Conservation (phyloP, 2,888 invertebrate species). For the Eupithecia centaureata region DNA sequence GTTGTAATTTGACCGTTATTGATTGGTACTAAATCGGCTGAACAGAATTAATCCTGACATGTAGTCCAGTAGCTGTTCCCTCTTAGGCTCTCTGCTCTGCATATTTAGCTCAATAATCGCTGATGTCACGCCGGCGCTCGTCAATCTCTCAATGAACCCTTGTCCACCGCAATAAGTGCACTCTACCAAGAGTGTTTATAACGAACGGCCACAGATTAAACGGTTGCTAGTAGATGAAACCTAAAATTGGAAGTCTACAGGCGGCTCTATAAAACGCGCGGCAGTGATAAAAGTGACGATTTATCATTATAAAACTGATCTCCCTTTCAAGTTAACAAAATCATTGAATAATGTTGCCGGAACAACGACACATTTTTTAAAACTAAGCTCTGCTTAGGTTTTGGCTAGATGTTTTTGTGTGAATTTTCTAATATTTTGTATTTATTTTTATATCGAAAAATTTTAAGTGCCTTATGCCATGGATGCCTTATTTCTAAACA, state of each 20-base stretch:
- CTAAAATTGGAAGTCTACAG: not conserved
- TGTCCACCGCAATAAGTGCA: conserved; percentile 47
- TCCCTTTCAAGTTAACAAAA: not conserved
- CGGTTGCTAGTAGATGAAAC: not conserved
- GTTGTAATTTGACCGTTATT: too few species aligned
- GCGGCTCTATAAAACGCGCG: not conserved
- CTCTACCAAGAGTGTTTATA: conserved; percentile 48
- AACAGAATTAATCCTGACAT: not conserved
- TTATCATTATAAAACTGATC: not conserved
- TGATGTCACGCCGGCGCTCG: conserved; percentile 53
- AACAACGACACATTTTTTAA: not conserved
- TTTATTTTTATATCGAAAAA: too few species aligned
- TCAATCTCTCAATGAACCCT: conserved; percentile 48
- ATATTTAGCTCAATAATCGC: conserved; percentile 58
- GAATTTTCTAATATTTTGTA: too few species aligned
- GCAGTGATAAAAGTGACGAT: not conserved
- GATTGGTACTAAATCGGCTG: not conserved
- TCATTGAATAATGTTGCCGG: not conserved
- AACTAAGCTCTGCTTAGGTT: too few species aligned
- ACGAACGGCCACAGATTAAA: conserved; percentile 31
- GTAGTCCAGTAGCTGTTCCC: conserved; percentile 2
- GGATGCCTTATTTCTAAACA: too few species aligned
- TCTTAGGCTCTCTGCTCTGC: conserved; percentile 44
- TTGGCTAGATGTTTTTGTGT: too few species aligned
- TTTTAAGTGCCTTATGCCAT: too few species aligned